phyloP scores from a whole-genome alignment of 37 sponge, comb jelly and placozoan genomes.

The Theonella swinhoei region DNA sequence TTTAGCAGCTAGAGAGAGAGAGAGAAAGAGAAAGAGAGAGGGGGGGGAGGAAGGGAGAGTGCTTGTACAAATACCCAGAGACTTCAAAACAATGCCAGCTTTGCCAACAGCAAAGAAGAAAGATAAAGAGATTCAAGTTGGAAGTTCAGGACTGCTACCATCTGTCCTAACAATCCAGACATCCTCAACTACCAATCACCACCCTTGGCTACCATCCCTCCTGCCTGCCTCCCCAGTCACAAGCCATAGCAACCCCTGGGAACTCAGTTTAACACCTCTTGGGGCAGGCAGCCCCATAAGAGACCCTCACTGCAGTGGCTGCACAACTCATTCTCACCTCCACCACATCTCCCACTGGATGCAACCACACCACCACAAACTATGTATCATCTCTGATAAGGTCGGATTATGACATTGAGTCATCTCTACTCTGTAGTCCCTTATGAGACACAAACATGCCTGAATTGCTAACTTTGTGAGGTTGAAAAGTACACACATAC shows the following conservation, averaged over 20 bases:
- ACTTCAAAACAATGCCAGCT: not conserved
- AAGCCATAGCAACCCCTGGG: not conserved
- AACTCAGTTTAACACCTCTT: not conserved
- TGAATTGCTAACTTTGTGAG: too few species aligned
- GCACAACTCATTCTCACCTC: too few species aligned
- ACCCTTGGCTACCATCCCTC: not conserved
- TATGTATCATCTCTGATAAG: too few species aligned
- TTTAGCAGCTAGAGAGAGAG: conserved; percentile 53
- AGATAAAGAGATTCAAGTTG: not conserved
- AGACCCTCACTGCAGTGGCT: too few species aligned
- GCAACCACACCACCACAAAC: too few species aligned
- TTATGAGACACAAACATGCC: too few species aligned
- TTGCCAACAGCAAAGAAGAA: not conserved
- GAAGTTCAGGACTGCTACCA: too few species aligned
- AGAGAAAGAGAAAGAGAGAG: not conserved
- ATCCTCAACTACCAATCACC: not conserved
- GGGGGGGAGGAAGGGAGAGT: not conserved
- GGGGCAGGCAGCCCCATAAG: not conserved
- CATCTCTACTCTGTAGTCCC: too few species aligned
- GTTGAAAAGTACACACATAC: too few species aligned
- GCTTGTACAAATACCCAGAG: not conserved
- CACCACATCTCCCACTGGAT: too few species aligned
- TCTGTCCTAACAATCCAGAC: not conserved
- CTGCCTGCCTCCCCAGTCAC: not conserved
- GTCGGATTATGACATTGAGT: too few species aligned